A percentile compares a stretch with the other conserved stretches of the same genome.
These are phyloP conservation scores for Phymorhynchus buccinoides DNA, from an alignment of 1,140 invertebrate species.

Conservation along the genomic window DNA sequence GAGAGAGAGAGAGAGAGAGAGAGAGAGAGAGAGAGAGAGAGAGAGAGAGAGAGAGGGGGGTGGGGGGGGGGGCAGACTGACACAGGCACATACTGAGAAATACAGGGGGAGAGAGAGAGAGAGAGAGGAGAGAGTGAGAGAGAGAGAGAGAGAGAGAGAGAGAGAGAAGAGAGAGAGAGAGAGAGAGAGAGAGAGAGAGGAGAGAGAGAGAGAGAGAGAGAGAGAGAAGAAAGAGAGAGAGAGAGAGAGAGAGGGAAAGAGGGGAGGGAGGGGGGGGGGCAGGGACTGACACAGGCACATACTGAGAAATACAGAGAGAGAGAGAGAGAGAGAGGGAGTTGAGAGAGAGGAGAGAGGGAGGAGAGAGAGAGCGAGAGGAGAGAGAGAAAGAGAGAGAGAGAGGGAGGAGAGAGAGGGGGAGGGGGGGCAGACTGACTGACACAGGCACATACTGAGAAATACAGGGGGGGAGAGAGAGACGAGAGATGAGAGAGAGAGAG, in stretches of 20 bases:
- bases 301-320: not conserved
- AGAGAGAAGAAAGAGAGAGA: not conserved
- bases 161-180: constrained; percentile 4
- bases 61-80: no score
- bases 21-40: not conserved
- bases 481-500: constrained; percentile 1
- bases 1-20: not conserved
- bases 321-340: not conserved
- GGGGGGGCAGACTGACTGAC: not conserved
- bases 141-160: constrained; percentile 22
- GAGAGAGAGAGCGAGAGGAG: not conserved
- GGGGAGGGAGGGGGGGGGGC: not conserved
- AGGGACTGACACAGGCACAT: not conserved
- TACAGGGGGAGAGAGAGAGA: constrained; percentile 20
- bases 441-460: no score
- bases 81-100: no score
- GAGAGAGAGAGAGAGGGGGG: not conserved
- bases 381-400: not conserved
- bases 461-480: constrained; percentile 10
- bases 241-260: not conserved
- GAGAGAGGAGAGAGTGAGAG: constrained; percentile 17
- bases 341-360: not conserved
- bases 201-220: not conserved
- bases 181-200: constrained; percentile 12
- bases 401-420: not conserved